These are phyloP conservation scores for Odontocerum albicorne DNA, from an alignment of 2,888 invertebrate genomes.

Conservation along the genomic window DNA sequence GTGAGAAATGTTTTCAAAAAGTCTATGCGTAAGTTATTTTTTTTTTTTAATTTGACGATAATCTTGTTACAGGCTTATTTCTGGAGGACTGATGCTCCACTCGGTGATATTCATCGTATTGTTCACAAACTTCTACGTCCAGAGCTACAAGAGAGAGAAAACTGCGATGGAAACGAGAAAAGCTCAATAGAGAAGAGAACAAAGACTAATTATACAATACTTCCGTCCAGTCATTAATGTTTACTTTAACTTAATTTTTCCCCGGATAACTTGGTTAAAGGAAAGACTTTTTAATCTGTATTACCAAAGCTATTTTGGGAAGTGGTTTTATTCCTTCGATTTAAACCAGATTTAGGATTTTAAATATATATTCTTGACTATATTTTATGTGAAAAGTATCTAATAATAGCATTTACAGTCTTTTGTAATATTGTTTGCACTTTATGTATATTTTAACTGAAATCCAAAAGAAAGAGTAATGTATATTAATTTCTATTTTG, in stretches of 20 bases:
- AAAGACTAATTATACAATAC: constrained; percentile 8
- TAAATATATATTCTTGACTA: too few relatives aligned
- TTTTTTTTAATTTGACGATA: neutral
- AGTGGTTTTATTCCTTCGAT: too few relatives aligned
- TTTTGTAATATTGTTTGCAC: too few relatives aligned
- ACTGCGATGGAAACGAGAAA: constrained; percentile 1
- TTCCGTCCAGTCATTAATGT: constrained; percentile 10
- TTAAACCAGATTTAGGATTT: too few relatives aligned
- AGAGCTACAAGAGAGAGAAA: constrained; percentile 66
- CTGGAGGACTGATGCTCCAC: constrained; percentile 73
- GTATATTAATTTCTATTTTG: too few relatives aligned
- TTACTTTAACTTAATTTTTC: neutral
- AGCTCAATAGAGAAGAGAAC: constrained; percentile 14
- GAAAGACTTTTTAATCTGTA: too few relatives aligned
- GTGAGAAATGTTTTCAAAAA: neutral
- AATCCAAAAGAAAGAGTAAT: too few relatives aligned
- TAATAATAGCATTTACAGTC: too few relatives aligned
- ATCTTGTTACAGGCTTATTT: constrained; percentile 59
- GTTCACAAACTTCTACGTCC: constrained; percentile 89
- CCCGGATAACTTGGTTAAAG: too few relatives aligned
- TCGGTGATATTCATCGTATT: constrained; percentile 87
- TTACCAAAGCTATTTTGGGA: too few relatives aligned
- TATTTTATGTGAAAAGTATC: too few relatives aligned
- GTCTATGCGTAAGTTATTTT: neutral
- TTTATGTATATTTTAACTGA: too few relatives aligned